phyloP scores from a whole-genome alignment of 2,797 vertebrate genomes.

The Takifugu rubripes region DNA sequence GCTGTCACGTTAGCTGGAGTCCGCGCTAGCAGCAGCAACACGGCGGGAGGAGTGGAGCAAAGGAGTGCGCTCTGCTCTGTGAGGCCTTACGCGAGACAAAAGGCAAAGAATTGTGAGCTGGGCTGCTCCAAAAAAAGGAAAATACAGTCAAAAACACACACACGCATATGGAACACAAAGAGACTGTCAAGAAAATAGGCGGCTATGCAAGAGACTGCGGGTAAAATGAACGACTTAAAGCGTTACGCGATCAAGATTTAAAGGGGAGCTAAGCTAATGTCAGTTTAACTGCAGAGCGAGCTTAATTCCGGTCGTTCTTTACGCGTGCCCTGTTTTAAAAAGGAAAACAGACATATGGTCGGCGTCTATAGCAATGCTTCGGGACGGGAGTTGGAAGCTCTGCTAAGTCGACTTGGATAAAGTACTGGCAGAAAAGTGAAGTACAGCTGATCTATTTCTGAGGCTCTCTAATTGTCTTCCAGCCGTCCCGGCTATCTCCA shows the following conservation, averaged over 20 bases:
- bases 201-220: slow-evolving; percentile 14
- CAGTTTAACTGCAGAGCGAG: slow-evolving; percentile 42
- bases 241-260: slow-evolving; percentile 39
- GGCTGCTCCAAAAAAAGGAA: slow-evolving; percentile 49
- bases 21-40: slow-evolving; percentile 38
- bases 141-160: no score
- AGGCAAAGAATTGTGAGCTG: slow-evolving; percentile 36
- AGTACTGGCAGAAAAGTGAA: slow-evolving; percentile 65
- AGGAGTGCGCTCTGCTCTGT: slow-evolving; percentile 27
- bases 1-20: slow-evolving; percentile 64
- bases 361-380: slow-evolving; percentile 47
- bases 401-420: slow-evolving; percentile 52
- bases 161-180: slow-evolving; percentile 3
- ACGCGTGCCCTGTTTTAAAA: slow-evolving; percentile 63
- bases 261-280: slow-evolving; percentile 46
- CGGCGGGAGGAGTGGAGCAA: slow-evolving; percentile 35
- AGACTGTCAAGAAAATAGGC: slow-evolving; percentile 28
- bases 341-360: slow-evolving; percentile 63
- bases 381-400: slow-evolving; percentile 49
- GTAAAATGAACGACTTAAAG: slow-evolving; percentile 30
- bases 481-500: slow-evolving; percentile 66
- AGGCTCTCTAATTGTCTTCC: slow-evolving; percentile 77
- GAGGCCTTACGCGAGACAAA: slow-evolving; percentile 63
- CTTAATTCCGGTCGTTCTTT: slow-evolving; percentile 36
- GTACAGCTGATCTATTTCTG: slow-evolving; percentile 72